Evolutionary conservation across 2,113 vertebrate species (phyloP).

Genomic region (Ameiurus melas): DNA sequence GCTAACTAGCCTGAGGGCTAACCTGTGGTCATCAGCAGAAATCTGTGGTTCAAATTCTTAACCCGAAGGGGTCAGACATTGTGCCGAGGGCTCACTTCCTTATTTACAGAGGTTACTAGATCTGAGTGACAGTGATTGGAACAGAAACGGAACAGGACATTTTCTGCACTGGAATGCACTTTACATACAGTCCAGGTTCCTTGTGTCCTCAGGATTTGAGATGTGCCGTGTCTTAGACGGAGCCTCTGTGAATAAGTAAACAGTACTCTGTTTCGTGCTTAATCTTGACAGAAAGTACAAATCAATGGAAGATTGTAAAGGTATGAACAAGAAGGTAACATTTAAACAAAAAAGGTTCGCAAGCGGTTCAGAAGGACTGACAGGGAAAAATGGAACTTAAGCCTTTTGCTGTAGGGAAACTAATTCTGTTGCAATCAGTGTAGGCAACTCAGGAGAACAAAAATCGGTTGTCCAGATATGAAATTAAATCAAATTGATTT

Average conservation of each 20-base stretch:
- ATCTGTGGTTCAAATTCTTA: slow-evolving; percentile 74
- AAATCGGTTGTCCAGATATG: not conserved
- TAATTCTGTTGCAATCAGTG: not conserved
- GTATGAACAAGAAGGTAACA: not conserved
- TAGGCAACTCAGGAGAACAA: not conserved
- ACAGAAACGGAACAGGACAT: slow-evolving; percentile 11
- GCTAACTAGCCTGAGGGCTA: slow-evolving; percentile 35
- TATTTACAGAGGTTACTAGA: slow-evolving; percentile 58
- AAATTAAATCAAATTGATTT: not conserved
- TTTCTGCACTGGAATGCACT: slow-evolving; percentile 24
- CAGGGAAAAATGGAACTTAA: not conserved
- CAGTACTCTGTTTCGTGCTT: not conserved
- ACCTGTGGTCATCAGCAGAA: slow-evolving; percentile 48
- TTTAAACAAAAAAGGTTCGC: not conserved
- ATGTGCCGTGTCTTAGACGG: not conserved
- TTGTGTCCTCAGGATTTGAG: not conserved
- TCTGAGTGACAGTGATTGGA: slow-evolving; percentile 24
- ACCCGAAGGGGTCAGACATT: slow-evolving; percentile 68
- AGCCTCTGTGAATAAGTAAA: not conserved
- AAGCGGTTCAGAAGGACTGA: not conserved
- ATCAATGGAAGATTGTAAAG: not conserved
- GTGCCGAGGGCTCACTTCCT: slow-evolving; percentile 69
- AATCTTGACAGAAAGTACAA: not conserved
- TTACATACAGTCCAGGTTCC: slow-evolving; percentile 19
- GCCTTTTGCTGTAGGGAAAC: slow-evolving; percentile 3